phyloP scores from a whole-genome alignment of 2,888 invertebrate species.

The Sarcophaga caerulescens region DNA sequence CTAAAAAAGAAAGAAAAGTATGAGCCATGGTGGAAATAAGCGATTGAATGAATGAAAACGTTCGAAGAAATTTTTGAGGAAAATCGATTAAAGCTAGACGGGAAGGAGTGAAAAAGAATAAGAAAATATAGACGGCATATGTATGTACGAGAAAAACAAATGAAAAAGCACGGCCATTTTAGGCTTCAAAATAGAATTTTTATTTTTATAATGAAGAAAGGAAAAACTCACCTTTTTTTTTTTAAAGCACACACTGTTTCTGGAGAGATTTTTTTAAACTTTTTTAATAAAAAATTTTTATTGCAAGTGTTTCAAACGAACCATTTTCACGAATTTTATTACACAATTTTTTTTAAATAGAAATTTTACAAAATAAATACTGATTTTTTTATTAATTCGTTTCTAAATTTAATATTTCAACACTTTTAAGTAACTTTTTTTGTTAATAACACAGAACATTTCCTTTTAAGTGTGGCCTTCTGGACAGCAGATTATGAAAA shows the following conservation, averaged over 20 bases:
- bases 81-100: conserved; percentile 63
- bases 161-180: too few relatives aligned
- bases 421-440: background rate
- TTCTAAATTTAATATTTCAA: background rate
- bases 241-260: too few relatives aligned
- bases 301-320: conserved; percentile 78
- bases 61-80: conserved; percentile 40
- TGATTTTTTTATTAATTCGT: background rate
- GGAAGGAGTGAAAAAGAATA: background rate
- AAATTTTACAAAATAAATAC: background rate
- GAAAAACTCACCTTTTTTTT: too few relatives aligned
- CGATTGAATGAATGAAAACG: background rate
- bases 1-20: background rate
- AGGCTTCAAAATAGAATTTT: too few relatives aligned
- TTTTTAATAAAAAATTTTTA: conserved; percentile 3
- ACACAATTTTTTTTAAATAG: background rate
- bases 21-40: background rate
- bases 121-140: too few relatives aligned
- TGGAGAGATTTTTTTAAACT: background rate
- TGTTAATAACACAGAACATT: conserved; percentile 10
- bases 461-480: background rate
- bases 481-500: background rate
- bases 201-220: too few relatives aligned
- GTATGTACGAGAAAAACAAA: too few relatives aligned
- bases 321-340: conserved; percentile 72